phyloP scores from a whole-genome alignment of 1,140 invertebrate species.

The Eurosta solidaginis region DNA sequence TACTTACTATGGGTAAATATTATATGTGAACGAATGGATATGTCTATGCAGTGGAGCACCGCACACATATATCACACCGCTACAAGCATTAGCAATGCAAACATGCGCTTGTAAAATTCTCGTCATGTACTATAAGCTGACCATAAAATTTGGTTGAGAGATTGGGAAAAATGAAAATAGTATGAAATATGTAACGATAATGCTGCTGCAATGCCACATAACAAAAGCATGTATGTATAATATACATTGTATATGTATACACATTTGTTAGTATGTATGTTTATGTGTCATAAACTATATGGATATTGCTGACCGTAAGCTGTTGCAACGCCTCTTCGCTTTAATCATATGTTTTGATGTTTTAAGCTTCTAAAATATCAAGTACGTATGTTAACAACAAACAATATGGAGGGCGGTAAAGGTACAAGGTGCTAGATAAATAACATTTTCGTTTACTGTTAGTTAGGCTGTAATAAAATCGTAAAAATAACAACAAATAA shows the following conservation, averaged over 20 bases:
- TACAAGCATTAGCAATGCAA: neutral
- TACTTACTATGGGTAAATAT: neutral
- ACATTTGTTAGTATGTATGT: too few species aligned
- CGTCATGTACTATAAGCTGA: neutral
- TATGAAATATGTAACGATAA: constrained; percentile 10
- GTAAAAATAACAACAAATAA: too few species aligned
- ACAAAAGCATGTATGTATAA: too few species aligned
- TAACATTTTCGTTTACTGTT: neutral
- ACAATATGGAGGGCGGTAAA: neutral
- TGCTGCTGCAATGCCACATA: neutral
- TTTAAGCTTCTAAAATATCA: neutral
- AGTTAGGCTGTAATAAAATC: neutral
- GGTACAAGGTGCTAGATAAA: neutral
- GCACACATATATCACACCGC: too few species aligned
- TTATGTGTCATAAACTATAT: too few species aligned
- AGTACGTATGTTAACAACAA: neutral
- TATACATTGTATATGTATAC: too few species aligned
- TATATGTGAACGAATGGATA: neutral
- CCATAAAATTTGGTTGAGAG: neutral
- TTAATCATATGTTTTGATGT: constrained; percentile 5
- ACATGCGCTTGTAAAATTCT: neutral
- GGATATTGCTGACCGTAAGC: neutral
- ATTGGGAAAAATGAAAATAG: constrained; percentile 2
- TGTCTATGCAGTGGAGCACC: neutral
- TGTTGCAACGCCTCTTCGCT: neutral